Percentiles rank a stretch among this genome's conserved stretches.
These are phyloP conservation scores for Argynnis bischoffii DNA, from an alignment of 2,888 invertebrate genomes.

Conservation along the genomic window DNA sequence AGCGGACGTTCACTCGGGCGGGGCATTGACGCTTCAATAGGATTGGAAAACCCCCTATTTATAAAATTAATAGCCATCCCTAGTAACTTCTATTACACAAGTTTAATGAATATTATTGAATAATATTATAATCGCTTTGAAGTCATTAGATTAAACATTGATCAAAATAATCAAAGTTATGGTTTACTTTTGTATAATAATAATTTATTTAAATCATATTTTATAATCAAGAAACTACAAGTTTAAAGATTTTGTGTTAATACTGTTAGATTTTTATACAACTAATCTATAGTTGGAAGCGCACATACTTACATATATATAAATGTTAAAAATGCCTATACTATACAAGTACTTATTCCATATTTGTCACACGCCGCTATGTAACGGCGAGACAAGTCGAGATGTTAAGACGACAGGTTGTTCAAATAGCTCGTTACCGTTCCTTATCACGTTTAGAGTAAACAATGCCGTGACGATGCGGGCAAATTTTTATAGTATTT, in stretches of 20 bases:
- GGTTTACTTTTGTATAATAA: too few species aligned
- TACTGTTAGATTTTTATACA: too few species aligned
- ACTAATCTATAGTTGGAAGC: too few species aligned
- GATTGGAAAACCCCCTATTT: conserved; percentile 11
- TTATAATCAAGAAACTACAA: too few species aligned
- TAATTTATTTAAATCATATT: too few species aligned
- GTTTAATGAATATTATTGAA: background rate
- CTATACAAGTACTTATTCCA: conserved; percentile 22
- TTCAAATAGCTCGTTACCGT: conserved; percentile 25
- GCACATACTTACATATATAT: background rate
- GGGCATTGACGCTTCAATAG: conserved; percentile 39
- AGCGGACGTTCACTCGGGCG: conserved; percentile 66
- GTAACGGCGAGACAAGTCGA: conserved; percentile 42
- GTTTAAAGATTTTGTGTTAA: too few species aligned
- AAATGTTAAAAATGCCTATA: background rate
- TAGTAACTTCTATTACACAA: background rate
- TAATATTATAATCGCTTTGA: too few species aligned
- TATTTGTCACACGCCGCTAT: conserved; percentile 44
- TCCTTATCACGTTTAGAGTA: conserved; percentile 34
- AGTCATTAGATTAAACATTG: too few species aligned
- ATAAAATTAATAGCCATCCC: background rate
- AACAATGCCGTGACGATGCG: conserved; percentile 36
- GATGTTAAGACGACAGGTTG: conserved; percentile 31
- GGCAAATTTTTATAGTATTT: conserved; percentile 29
- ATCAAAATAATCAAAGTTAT: too few species aligned